Percentiles rank a stretch among this genome's conserved stretches.
Conservation (phyloP, 2,888 invertebrate species). For the Argyra leucocephala region DNA sequence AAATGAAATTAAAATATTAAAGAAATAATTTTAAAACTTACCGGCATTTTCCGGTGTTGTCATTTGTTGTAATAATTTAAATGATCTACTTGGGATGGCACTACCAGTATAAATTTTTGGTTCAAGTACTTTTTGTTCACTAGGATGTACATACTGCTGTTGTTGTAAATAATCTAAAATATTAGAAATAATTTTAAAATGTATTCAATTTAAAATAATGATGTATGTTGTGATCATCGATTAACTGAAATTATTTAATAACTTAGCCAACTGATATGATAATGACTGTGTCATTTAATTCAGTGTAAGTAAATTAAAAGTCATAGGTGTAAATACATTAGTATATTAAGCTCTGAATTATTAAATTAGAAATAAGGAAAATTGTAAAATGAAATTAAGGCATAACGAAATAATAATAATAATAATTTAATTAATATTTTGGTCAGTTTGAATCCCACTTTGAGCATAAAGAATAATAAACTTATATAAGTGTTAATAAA, state of each 20-base stretch:
- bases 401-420: too few relatives aligned
- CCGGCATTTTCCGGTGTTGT: constrained; percentile 58
- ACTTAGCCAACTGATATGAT: too few relatives aligned
- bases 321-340: too few relatives aligned
- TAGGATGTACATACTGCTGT: constrained; percentile 50
- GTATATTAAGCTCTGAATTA: too few relatives aligned
- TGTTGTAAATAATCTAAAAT: constrained; percentile 35
- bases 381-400: too few relatives aligned
- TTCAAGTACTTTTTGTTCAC: constrained; percentile 58
- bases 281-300: too few relatives aligned
- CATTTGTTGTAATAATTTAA: constrained; percentile 71
- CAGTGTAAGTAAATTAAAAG: too few relatives aligned
- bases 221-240: not conserved
- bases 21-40: constrained; percentile 39
- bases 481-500: too few relatives aligned
- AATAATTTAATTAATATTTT: constrained; percentile 9
- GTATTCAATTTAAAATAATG: constrained; percentile 7
- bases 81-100: constrained; percentile 71
- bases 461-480: too few relatives aligned
- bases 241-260: constrained; percentile 7
- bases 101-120: constrained; percentile 66
- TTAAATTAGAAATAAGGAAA: too few relatives aligned
- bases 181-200: constrained; percentile 4
- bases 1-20: not conserved
- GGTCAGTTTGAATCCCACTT: too few relatives aligned